Percentiles rank a stretch among this genome's conserved stretches.
Conservation (phyloP, 2,888 invertebrate genomes). For the Proisotoma minuta region DNA sequence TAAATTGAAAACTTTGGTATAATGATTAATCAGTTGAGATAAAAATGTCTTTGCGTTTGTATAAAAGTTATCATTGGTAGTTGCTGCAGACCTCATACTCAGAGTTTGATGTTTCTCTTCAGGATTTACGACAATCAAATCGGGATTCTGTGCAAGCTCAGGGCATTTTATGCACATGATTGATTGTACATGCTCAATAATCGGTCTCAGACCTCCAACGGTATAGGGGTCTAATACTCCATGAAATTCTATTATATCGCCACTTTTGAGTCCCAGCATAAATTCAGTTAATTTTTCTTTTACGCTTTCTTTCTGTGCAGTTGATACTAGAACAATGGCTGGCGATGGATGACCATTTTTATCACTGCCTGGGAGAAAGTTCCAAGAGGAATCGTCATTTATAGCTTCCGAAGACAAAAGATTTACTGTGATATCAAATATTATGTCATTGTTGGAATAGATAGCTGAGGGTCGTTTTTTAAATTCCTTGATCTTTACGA, state of each 20-base stretch:
- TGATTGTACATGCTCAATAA: constrained; percentile 32
- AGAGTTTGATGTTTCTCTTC: too few species aligned
- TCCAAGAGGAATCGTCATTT: too few species aligned
- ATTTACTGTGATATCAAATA: constrained; percentile 33
- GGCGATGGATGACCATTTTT: constrained; percentile 18
- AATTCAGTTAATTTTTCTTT: constrained; percentile 29
- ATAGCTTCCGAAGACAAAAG: constrained; percentile 1
- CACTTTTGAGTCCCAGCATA: constrained; percentile 33
- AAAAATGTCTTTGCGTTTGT: too few species aligned
- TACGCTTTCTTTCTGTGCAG: constrained; percentile 16
- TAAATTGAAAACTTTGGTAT: too few species aligned
- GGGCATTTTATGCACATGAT: constrained; percentile 27
- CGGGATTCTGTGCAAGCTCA: too few species aligned
- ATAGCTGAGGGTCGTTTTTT: neutral
- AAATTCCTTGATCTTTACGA: constrained; percentile 30
- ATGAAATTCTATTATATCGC: constrained; percentile 43
- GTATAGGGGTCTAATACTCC: constrained; percentile 29
- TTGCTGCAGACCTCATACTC: too few species aligned
- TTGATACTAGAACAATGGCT: constrained; percentile 26
- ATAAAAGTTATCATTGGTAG: too few species aligned
- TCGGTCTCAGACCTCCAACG: constrained; percentile 37
- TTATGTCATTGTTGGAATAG: constrained; percentile 1
- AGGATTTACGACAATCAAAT: too few species aligned
- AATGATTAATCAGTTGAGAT: too few species aligned
- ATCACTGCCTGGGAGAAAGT: constrained; percentile 4